Conservation (phyloP, 1,140 invertebrate species). For the Macrobrachium rosenbergii region DNA sequence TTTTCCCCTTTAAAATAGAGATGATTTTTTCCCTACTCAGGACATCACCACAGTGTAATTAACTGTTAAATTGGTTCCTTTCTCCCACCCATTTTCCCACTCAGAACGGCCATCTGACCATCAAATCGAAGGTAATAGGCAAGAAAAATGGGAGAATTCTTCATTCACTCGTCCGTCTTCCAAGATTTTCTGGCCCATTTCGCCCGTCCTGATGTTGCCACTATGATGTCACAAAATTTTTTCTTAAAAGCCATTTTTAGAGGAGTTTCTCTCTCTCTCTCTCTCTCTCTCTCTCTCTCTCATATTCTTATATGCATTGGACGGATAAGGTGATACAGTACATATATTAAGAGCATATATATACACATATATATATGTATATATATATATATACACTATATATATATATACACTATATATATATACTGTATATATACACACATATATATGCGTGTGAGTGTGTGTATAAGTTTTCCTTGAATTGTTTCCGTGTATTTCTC, state of each 20-base stretch:
- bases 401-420: too few relatives aligned
- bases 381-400: too few relatives aligned
- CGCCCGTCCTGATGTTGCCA: slow-evolving; percentile 44
- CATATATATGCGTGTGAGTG: not conserved
- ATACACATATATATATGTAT: not conserved
- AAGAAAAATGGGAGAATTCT: slow-evolving; percentile 58
- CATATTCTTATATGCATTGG: not conserved
- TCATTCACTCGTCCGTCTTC: slow-evolving; percentile 51
- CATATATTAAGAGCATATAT: slow-evolving; percentile 1
- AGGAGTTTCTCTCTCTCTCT: slow-evolving; percentile 10
- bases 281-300: slow-evolving; percentile 7
- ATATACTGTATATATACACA: not conserved
- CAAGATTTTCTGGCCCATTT: slow-evolving; percentile 51
- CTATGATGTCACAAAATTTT: not conserved
- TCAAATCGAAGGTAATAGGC: slow-evolving; percentile 61
- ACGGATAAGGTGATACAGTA: not conserved
- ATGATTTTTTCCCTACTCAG: slow-evolving; percentile 19
- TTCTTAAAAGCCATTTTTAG: not conserved
- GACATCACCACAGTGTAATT: slow-evolving; percentile 39
- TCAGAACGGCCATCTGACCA: slow-evolving; percentile 57
- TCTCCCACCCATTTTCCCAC: slow-evolving; percentile 47
- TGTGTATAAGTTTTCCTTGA: too few relatives aligned
- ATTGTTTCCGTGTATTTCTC: too few relatives aligned
- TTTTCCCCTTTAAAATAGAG: slow-evolving; percentile 5
- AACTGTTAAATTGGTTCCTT: slow-evolving; percentile 58